Evolutionary conservation across 2,888 invertebrate genomes (phyloP), one percentile per base, ranked within the genome.

Genomic region (Thereva unica): DNA sequence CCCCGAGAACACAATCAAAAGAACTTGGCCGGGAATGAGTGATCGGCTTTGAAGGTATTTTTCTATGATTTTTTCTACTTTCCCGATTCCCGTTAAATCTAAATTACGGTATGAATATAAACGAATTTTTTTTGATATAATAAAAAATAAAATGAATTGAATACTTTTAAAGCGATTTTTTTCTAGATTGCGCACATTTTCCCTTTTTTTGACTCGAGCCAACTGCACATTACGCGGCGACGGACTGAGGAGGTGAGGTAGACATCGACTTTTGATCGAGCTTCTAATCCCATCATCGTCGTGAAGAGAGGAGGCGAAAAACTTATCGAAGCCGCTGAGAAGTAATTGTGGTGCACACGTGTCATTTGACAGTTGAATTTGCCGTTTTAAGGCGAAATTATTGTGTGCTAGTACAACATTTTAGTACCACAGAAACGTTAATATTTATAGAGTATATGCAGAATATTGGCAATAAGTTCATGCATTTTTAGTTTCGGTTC

Each of bases 181-280:
- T 35, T 59, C 42, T 37, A 59, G 59, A 59, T 41, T 59, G 59
- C 59, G 59, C 59, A 59, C 59, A 59, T 47, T 49, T 49, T 12
- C 5, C 44, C 38, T 38, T 38, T 59, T 47, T 47, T 49, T 59
- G 49, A 47, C 38, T 35, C 59, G 49, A 47, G 59, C 59, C 59
- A 40, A 59, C n/a, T 59, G 59, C 47, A 57, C 59, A 59, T 35
- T 37, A 59, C 59, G 49, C 59, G 59, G 49, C 59, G 59, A 59
- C 55, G 23, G 42, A 55, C 55, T 55, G 41, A 55, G 23, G 8
- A 7, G 38, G 42, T 41, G 9, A 23, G 23, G 42, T 41, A 38
- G 12, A 4, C 23, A 6, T 41, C 9, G 10, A 41, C 40, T 10
- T 34, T 41, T 23, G 9, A n/a, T 44, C 8, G 44, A 44, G 44